Percentiles rank a stretch among this genome's conserved stretches.
phyloP scores from a whole-genome alignment of 2,113 vertebrate species.

The Microcebus griseorufus region DNA sequence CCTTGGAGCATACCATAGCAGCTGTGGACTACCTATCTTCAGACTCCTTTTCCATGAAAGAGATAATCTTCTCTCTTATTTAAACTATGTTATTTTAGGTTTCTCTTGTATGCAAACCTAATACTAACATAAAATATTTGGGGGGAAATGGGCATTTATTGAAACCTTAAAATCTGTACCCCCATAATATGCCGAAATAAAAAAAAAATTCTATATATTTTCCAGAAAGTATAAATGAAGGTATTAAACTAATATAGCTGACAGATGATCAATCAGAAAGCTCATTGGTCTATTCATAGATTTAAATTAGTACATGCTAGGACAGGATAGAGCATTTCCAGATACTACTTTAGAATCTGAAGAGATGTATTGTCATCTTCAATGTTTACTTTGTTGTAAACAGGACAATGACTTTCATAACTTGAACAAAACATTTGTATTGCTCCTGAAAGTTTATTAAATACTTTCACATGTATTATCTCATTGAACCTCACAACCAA shows the following conservation, averaged over 20 bases:
- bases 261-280: background rate
- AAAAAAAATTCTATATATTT: background rate
- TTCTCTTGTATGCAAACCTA: slow-evolving; percentile 33
- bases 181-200: too few relatives aligned
- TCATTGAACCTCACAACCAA: slow-evolving; percentile 24
- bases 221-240: slow-evolving; percentile 28
- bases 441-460: slow-evolving; percentile 6
- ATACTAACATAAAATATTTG: background rate
- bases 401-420: slow-evolving; percentile 23
- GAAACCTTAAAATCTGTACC: too few relatives aligned
- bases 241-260: background rate
- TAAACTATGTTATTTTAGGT: slow-evolving; percentile 23
- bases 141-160: too few relatives aligned
- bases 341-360: background rate
- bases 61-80: slow-evolving; percentile 18
- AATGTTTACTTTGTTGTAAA: background rate
- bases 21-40: background rate
- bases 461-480: slow-evolving; percentile 35
- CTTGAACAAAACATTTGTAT: slow-evolving; percentile 1
- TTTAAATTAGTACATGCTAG: background rate
- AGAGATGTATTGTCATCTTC: background rate
- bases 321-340: background rate
- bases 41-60: background rate
- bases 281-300: background rate
- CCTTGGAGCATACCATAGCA: background rate